phyloP scores from a whole-genome alignment of 2,888 invertebrate species.

The Zygothrica quintamaculata region DNA sequence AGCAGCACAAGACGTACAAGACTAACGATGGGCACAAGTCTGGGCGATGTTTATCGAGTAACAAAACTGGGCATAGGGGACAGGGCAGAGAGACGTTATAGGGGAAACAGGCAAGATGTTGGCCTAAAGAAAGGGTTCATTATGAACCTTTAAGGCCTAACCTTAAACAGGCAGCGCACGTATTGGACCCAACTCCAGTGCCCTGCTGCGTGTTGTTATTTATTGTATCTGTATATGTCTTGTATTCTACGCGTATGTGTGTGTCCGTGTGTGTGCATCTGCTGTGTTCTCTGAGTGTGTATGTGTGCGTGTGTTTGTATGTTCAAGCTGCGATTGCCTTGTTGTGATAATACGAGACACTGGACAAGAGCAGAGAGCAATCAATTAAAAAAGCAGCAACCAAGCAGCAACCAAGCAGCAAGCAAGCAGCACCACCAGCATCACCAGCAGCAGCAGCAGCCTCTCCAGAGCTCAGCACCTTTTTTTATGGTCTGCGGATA shows the following conservation, averaged over 20 bases:
- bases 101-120: constrained; percentile 14
- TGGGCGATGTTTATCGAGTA: constrained; percentile 63
- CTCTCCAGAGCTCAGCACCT: constrained; percentile 27
- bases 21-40: constrained; percentile 64
- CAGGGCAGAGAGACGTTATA: too few relatives aligned
- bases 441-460: too few relatives aligned
- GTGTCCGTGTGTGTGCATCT: constrained; percentile 28
- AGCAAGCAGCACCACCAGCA: too few relatives aligned
- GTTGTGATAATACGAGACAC: constrained; percentile 73
- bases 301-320: constrained; percentile 31
- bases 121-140: constrained; percentile 68
- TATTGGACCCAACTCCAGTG: constrained; percentile 40
- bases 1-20: constrained; percentile 32
- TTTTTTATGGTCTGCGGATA: constrained; percentile 11
- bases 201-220: constrained; percentile 71
- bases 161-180: constrained; percentile 57
- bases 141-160: constrained; percentile 60
- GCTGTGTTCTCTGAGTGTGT: too few relatives aligned
- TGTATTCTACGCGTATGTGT: too few relatives aligned
- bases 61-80: constrained; percentile 20
- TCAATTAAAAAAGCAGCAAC: constrained; percentile 74
- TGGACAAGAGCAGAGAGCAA: constrained; percentile 66
- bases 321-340: constrained; percentile 61
- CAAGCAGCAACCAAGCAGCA: too few relatives aligned
- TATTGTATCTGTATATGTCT: constrained; percentile 52